A percentile compares a stretch with the other conserved stretches of the same genome.
These are phyloP conservation scores for Ammodytes marinus DNA, from an alignment of 2,113 vertebrate genomes.

Conservation along the genomic window DNA sequence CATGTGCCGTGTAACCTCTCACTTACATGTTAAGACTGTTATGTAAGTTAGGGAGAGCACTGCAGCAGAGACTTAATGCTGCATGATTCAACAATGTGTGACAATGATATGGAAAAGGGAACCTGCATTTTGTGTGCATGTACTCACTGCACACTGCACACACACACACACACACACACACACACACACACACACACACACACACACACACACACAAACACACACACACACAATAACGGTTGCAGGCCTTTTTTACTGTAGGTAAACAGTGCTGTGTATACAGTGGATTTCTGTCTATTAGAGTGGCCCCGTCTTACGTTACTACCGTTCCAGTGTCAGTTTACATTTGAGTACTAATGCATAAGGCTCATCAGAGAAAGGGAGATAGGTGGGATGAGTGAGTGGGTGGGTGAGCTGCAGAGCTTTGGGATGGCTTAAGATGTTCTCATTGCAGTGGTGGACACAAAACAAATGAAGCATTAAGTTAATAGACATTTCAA, in stretches of 20 bases:
- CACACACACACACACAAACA: conserved; percentile 14
- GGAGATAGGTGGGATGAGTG: conserved; percentile 1
- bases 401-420: not conserved
- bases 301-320: not conserved
- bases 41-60: conserved; percentile 4
- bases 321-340: conserved; percentile 40
- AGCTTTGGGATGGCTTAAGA: conserved; percentile 6
- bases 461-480: conserved; percentile 7
- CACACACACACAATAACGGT: conserved; percentile 12
- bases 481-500: not conserved
- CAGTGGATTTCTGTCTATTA: conserved; percentile 36
- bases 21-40: not conserved
- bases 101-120: conserved; percentile 54
- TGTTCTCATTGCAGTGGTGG: not conserved
- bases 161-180: not conserved
- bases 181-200: conserved; percentile 15
- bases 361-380: conserved; percentile 23
- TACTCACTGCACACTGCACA: too few species aligned
- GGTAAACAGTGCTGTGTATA: conserved; percentile 54
- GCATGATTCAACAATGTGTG: conserved; percentile 48
- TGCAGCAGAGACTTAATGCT: conserved; percentile 10
- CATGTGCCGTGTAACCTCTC: conserved; percentile 1
- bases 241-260: conserved; percentile 4
- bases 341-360: conserved; percentile 49
- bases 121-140: conserved; percentile 28